Evolutionary conservation across 2,888 invertebrate genomes (phyloP), one percentile per base, ranked within the genome.

Genomic region (Cerastis leucographa): DNA sequence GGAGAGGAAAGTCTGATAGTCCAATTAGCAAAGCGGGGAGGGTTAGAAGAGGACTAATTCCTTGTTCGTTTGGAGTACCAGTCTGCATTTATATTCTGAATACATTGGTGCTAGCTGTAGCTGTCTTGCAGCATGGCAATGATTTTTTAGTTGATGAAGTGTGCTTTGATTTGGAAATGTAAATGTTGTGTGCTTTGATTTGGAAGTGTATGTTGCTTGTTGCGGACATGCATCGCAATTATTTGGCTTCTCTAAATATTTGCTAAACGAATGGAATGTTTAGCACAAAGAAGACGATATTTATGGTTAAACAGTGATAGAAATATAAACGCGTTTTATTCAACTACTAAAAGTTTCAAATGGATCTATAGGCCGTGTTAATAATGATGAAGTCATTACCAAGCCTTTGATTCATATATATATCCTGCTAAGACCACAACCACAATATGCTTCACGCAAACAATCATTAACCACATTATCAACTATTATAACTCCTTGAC

Each of bases 31-130:
- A 54, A 62, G 49, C 42, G 64, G 59, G 44, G 67, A 71, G 70
- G 81, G 66, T 64, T 76, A 70, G 82, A 75, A 80, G 71, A 84
- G 70, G 56, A 64, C 85, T 85, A 73, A 85, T 74, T 69, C 74
- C 40, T 61, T 70, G 71, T 76, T 85, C 77, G 73, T 73, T 84
- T 56, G 65, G 44, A 77, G 71, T 40, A 66, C 71, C n/a, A 42
- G 74, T 2, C n/a, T n/a, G 49, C 68, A 79, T 79, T 86, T 61
- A 73, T 79, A 80, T 80, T 82, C 78, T 72, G 86, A 79, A 74
- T 83, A 78, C 83, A 81, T 84, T 84, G 66, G 29, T 61, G n/a
- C 35, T 29, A 46, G 56, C 56, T 80, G 67, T 68, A n/a, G 29
- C 61, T 46, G 64, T 51, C 62, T 62, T 54, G 29, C 25, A 65